These are phyloP conservation scores for Halcyon malimbica DNA, from an alignment of 2,113 vertebrate species.

Conservation along the genomic window DNA sequence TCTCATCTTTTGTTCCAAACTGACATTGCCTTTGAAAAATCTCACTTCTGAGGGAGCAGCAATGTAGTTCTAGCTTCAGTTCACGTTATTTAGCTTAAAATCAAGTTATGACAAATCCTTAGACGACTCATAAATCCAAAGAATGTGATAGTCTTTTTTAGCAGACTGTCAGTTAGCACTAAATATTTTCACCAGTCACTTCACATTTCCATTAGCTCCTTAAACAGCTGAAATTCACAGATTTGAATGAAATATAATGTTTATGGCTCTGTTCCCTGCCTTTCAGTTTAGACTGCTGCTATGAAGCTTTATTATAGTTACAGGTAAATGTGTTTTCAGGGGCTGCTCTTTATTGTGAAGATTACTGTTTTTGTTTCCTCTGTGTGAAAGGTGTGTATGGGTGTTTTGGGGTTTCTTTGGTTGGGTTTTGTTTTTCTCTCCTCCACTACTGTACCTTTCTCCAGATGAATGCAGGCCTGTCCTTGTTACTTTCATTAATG, in stretches of 20 bases:
- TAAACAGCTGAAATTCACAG: conserved; percentile 26
- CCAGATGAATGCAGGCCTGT: neutral
- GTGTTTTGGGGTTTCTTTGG: fast-evolving
- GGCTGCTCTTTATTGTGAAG: neutral
- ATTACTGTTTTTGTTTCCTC: neutral
- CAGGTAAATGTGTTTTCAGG: neutral
- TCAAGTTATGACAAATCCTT: conserved; percentile 27
- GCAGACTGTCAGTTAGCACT: conserved; percentile 48
- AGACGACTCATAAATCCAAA: neutral
- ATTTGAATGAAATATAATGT: neutral
- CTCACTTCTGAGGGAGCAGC: neutral
- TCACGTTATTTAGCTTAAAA: neutral
- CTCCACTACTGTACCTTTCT: neutral
- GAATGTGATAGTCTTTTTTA: neutral
- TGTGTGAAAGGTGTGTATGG: neutral
- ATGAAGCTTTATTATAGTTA: neutral
- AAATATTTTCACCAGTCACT: conserved; percentile 53
- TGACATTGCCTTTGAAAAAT: neutral
- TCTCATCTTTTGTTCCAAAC: neutral
- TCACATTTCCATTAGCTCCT: conserved; percentile 48
- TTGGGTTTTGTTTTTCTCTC: neutral
- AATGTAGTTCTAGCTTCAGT: neutral
- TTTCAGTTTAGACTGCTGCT: neutral
- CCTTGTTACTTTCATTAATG: neutral
- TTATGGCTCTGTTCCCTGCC: neutral